Percentiles rank a stretch among this genome's conserved stretches.
phyloP scores from a whole-genome alignment of 2,797 vertebrate species.

The Perodicticus potto region DNA sequence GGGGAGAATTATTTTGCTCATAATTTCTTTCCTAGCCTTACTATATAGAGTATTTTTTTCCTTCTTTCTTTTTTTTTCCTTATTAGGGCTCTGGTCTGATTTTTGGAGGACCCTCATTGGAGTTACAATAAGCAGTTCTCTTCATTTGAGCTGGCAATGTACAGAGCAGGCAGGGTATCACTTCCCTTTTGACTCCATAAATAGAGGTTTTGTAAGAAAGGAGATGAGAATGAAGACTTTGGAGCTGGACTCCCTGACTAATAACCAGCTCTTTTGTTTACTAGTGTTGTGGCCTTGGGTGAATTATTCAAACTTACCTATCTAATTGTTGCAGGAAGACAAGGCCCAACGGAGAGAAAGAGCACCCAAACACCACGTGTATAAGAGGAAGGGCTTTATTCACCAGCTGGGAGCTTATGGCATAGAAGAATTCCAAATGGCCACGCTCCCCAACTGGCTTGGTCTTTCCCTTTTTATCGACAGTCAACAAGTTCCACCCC shows the following conservation, averaged over 20 bases:
- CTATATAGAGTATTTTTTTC: not conserved
- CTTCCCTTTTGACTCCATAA: not conserved
- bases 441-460: too few relatives aligned
- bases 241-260: not conserved
- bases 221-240: slow-evolving; percentile 25
- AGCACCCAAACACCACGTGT: too few relatives aligned
- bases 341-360: too few relatives aligned
- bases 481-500: too few relatives aligned
- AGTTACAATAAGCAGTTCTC: slow-evolving; percentile 4
- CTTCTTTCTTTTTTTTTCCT: not conserved
- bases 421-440: too few relatives aligned
- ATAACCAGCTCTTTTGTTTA: not conserved
- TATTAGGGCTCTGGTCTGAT: not conserved
- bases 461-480: too few relatives aligned
- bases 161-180: not conserved
- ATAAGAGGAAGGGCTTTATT: too few relatives aligned
- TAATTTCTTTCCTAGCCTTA: not conserved
- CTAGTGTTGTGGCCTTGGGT: not conserved
- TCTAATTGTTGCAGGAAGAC: too few relatives aligned
- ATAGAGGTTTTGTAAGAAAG: not conserved
- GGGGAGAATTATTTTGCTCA: slow-evolving; percentile 4
- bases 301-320: slow-evolving; percentile 40
- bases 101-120: not conserved
- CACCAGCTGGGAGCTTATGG: too few relatives aligned
- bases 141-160: not conserved